phyloP scores from a whole-genome alignment of 2,888 invertebrate genomes.

The Agelastica alni region DNA sequence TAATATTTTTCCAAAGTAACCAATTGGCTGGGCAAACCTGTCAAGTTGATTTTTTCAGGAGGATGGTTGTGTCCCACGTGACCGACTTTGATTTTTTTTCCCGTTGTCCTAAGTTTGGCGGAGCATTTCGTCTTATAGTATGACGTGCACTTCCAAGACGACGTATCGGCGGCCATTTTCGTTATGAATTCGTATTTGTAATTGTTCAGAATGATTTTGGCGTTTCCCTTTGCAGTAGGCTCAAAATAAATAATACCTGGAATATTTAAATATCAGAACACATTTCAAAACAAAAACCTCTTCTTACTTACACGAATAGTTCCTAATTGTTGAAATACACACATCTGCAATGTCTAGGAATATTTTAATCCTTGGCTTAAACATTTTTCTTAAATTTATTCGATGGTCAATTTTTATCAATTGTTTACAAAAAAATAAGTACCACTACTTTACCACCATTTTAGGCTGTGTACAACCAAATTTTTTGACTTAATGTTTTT shows the following conservation, averaged over 20 bases:
- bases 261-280: too few species aligned
- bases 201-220: conserved; percentile 39
- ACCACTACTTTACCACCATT: too few species aligned
- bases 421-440: too few species aligned
- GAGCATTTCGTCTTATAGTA: conserved; percentile 41
- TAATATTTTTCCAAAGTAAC: conserved; percentile 21
- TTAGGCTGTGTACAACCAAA: too few species aligned
- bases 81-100: conserved; percentile 28
- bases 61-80: conserved; percentile 40
- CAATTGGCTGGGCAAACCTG: conserved; percentile 18
- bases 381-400: too few species aligned
- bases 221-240: conserved; percentile 38
- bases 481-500: too few species aligned
- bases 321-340: too few species aligned
- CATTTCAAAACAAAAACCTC: too few species aligned
- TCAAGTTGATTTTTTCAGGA: conserved; percentile 16
- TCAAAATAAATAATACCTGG: conserved; percentile 40
- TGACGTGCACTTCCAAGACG: conserved; percentile 40
- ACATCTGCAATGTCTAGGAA: too few species aligned
- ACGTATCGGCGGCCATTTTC: conserved; percentile 9
- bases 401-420: too few species aligned
- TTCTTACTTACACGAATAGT: too few species aligned
- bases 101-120: conserved; percentile 36
- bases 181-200: conserved; percentile 35
- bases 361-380: too few species aligned